phyloP scores from a whole-genome alignment of 2,888 invertebrate genomes.

The Drosophila paramelanica region DNA sequence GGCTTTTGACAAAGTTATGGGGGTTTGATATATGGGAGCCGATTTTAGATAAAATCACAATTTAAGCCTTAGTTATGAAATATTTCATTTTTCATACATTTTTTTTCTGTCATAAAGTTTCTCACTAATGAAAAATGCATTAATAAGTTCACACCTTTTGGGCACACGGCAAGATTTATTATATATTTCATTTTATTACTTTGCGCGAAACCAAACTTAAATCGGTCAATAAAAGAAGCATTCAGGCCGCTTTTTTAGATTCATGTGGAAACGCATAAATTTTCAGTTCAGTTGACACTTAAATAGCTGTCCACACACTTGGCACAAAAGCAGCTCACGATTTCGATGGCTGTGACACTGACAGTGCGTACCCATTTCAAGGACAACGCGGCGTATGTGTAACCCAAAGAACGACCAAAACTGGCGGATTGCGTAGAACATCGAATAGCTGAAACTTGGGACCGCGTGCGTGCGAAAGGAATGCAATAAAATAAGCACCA shows the following conservation, averaged over 20 bases:
- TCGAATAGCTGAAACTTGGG: slow-evolving; percentile 13
- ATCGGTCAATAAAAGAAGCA: slow-evolving; percentile 37
- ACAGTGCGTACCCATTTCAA: slow-evolving; percentile 50
- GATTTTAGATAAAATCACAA: not conserved
- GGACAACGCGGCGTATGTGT: slow-evolving; percentile 53
- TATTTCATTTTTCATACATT: not conserved
- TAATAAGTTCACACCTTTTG: slow-evolving; percentile 18
- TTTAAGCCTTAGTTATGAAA: not conserved
- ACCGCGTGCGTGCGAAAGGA: slow-evolving; percentile 58
- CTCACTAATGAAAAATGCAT: not conserved
- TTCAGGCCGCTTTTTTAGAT: slow-evolving; percentile 34
- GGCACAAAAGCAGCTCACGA: slow-evolving; percentile 37
- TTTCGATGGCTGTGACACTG: slow-evolving; percentile 15
- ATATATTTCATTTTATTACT: slow-evolving; percentile 32
- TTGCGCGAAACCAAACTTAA: slow-evolving; percentile 18
- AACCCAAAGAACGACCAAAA: slow-evolving; percentile 15
- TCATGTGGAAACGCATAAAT: slow-evolving; percentile 63
- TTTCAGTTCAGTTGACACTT: slow-evolving; percentile 43
- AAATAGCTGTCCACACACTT: slow-evolving; percentile 57
- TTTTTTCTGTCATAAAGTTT: slow-evolving; percentile 1
- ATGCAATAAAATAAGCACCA: slow-evolving; percentile 62
- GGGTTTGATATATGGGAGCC: no score
- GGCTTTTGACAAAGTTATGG: no score
- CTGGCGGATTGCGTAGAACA: slow-evolving; percentile 9
- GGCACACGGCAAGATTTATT: slow-evolving; percentile 23